Evolutionary conservation across 1,140 invertebrate genomes (phyloP).

Genomic region (Megathymus violae): DNA sequence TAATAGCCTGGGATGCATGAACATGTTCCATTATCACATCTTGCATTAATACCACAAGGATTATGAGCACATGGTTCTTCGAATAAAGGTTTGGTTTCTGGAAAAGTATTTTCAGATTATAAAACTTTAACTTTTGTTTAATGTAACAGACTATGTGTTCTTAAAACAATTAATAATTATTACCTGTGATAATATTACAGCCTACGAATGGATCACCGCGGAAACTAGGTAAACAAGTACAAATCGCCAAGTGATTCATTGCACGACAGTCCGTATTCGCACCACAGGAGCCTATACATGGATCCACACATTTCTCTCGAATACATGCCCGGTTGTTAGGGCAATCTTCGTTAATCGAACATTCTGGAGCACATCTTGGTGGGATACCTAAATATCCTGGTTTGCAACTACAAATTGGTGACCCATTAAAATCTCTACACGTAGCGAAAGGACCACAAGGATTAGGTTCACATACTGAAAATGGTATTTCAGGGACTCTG

Average conservation of each 20-base stretch:
- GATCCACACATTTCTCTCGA: constrained; percentile 87
- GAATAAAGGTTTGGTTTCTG: constrained; percentile 33
- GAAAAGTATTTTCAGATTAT: constrained; percentile 19
- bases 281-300: constrained; percentile 89
- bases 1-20: constrained; percentile 85
- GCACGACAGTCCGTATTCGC: constrained; percentile 84
- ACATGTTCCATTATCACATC: constrained; percentile 88
- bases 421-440: constrained; percentile 84
- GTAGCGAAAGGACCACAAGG: constrained; percentile 87
- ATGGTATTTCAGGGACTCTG: constrained; percentile 56
- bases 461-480: constrained; percentile 85
- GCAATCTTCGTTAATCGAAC: constrained; percentile 88
- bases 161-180: not conserved
- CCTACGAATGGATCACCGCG: constrained; percentile 87
- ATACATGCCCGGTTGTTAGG: constrained; percentile 86
- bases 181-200: constrained; percentile 86
- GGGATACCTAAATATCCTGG: constrained; percentile 85
- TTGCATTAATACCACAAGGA: constrained; percentile 90
- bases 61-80: constrained; percentile 86
- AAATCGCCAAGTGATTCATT: constrained; percentile 87
- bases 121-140: not conserved
- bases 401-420: constrained; percentile 86
- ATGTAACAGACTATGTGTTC: no score
- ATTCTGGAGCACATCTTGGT: constrained; percentile 88
- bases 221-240: constrained; percentile 85